Conservation (phyloP, 2,888 invertebrate genomes). For the Pristionchus mayeri region DNA sequence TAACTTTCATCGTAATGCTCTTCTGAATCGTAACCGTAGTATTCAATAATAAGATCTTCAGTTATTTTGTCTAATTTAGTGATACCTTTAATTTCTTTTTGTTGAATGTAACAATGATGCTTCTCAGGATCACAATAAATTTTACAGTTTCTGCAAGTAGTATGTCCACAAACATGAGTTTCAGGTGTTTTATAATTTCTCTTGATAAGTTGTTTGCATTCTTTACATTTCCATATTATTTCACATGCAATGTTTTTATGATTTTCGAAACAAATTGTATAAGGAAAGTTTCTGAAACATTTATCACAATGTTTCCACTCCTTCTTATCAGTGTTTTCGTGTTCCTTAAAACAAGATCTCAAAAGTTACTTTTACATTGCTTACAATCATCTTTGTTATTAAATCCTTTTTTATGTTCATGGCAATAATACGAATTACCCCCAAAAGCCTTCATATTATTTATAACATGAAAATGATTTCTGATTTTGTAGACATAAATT, state of each 20-base stretch:
- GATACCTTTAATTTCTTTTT: not conserved
- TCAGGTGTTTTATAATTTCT: not conserved
- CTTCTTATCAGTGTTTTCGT: not conserved
- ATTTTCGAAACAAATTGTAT: not conserved
- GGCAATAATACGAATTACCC: not conserved
- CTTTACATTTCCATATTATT: not conserved
- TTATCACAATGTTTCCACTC: slow-evolving; percentile 1
- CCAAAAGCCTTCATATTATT: not conserved
- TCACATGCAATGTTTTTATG: not conserved
- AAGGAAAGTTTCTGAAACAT: not conserved
- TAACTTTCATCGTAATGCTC: not conserved
- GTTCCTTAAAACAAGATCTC: not conserved
- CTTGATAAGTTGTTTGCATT: not conserved
- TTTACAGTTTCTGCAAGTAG: not conserved
- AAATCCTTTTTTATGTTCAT: not conserved
- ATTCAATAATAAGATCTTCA: not conserved
- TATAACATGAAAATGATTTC: not conserved
- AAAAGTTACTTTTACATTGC: not conserved
- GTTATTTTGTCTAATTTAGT: not conserved
- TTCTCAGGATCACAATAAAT: not conserved
- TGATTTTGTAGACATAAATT: slow-evolving; percentile 12
- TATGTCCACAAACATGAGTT: slow-evolving; percentile 1
- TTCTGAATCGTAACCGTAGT: not conserved
- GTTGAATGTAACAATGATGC: not conserved
- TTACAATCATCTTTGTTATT: not conserved